phyloP scores from a whole-genome alignment of 2,888 invertebrate species.

The Chrysina gloriosa region DNA sequence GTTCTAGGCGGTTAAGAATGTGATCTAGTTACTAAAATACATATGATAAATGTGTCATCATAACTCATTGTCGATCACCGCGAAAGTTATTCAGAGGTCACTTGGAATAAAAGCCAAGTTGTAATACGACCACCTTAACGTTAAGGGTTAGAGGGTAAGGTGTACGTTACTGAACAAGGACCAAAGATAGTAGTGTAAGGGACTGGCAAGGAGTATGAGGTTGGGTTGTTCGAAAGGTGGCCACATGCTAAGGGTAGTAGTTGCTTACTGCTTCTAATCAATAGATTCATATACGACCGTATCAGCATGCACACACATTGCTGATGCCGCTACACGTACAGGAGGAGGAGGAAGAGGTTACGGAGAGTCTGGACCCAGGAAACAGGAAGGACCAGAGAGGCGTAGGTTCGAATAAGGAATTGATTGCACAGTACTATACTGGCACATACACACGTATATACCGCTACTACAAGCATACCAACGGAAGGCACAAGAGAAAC shows the following conservation, averaged over 20 bases:
- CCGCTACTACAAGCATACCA: conserved; percentile 17
- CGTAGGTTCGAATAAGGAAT: conserved; percentile 61
- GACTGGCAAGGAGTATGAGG: conserved; percentile 44
- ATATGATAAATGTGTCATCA: conserved; percentile 7
- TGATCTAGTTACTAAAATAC: conserved; percentile 13
- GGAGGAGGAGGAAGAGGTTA: conserved; percentile 35
- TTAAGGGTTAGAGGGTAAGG: conserved; percentile 54
- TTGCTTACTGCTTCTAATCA: conserved; percentile 59
- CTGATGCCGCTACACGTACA: conserved; percentile 30
- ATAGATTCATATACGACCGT: conserved; percentile 62
- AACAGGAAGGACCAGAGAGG: conserved; percentile 55
- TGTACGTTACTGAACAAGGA: conserved; percentile 52
- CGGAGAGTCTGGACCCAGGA: conserved; percentile 55
- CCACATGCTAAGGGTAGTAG: conserved; percentile 55
- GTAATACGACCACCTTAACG: conserved; percentile 51
- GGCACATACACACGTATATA: conserved; percentile 45
- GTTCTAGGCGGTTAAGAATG: not conserved
- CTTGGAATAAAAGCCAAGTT: conserved; percentile 48
- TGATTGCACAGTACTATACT: conserved; percentile 60
- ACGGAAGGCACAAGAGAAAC: conserved; percentile 36
- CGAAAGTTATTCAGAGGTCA: conserved; percentile 19
- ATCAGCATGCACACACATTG: conserved; percentile 62
- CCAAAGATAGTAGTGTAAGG: conserved; percentile 47
- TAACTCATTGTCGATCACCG: conserved; percentile 24
- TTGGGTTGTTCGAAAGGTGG: conserved; percentile 49